These are phyloP conservation scores for Bombyx mandarina DNA, from an alignment of 1,140 invertebrate genomes.

Conservation along the genomic window DNA sequence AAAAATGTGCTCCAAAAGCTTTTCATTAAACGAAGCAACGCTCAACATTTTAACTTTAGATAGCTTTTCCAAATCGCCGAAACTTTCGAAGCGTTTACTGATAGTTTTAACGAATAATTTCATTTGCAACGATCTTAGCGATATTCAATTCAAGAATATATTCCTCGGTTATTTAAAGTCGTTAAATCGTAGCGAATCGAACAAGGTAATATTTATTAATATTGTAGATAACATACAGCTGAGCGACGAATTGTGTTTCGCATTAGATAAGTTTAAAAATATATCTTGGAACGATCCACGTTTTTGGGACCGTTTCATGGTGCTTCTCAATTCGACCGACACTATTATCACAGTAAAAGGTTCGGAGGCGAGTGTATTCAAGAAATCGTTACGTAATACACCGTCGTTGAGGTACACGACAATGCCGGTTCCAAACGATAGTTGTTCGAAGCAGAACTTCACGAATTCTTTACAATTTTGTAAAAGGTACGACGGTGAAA, in stretches of 20 bases:
- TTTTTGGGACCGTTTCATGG: constrained; percentile 60
- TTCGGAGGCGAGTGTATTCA: constrained; percentile 59
- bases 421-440: constrained; percentile 63
- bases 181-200: constrained; percentile 56
- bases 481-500: constrained; percentile 54
- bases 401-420: constrained; percentile 63
- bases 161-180: constrained; percentile 66
- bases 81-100: constrained; percentile 62
- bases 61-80: constrained; percentile 64
- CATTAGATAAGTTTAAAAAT: constrained; percentile 64
- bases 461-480: constrained; percentile 60
- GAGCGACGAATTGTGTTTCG: constrained; percentile 56
- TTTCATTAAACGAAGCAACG: constrained; percentile 43
- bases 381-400: constrained; percentile 58
- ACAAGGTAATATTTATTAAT: constrained; percentile 64
- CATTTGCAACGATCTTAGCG: constrained; percentile 60
- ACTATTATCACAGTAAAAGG: constrained; percentile 64
- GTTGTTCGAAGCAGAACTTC: constrained; percentile 64
- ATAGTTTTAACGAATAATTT: constrained; percentile 65
- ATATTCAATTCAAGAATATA: constrained; percentile 65
- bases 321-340: constrained; percentile 59
- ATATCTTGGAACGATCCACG: constrained; percentile 57
- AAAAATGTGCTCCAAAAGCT: constrained; percentile 59
- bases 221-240: constrained; percentile 62
- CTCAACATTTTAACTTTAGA: constrained; percentile 64